Conservation (phyloP, 2,113 vertebrate species). For the Oxygymnocypris stewartii region DNA sequence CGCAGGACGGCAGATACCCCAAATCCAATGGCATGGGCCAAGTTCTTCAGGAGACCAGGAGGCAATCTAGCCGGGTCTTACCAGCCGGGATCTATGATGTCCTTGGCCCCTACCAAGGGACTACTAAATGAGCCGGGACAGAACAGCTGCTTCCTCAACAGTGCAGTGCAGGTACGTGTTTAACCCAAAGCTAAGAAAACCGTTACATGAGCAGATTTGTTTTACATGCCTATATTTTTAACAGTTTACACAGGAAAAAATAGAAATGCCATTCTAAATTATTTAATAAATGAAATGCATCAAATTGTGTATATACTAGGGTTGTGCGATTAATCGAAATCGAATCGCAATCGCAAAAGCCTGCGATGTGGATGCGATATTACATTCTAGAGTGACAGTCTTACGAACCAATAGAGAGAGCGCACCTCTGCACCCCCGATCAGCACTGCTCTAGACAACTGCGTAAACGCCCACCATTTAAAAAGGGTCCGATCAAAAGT, state of each 20-base stretch:
- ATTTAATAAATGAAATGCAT: background rate
- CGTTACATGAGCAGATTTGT: background rate
- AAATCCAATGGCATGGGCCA: constrained; percentile 91
- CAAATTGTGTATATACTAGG: too few relatives aligned
- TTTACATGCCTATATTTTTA: background rate
- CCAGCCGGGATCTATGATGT: constrained; percentile 93
- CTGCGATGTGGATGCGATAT: too few relatives aligned
- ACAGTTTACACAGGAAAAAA: background rate
- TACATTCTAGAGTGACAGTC: too few relatives aligned
- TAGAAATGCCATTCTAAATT: background rate
- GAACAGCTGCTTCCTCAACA: constrained; percentile 99
- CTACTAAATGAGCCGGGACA: constrained; percentile 95
- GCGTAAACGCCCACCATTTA: too few relatives aligned
- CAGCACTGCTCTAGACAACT: too few relatives aligned
- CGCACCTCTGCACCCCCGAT: too few relatives aligned
- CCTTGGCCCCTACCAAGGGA: constrained; percentile 94
- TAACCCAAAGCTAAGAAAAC: background rate
- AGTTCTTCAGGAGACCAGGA: constrained; percentile 88
- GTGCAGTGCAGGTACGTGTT: constrained; percentile 92
- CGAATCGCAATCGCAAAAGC: too few relatives aligned
- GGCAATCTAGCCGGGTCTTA: constrained; percentile 91
- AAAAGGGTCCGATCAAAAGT: too few relatives aligned
- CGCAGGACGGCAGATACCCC: constrained; percentile 54
- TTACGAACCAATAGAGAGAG: too few relatives aligned
- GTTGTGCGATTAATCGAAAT: too few relatives aligned